A percentile compares a stretch with the other conserved stretches of the same genome.
Evolutionary conservation across 2,888 invertebrate species (phyloP).

Genomic region (Hirtodrosophila duncani): DNA sequence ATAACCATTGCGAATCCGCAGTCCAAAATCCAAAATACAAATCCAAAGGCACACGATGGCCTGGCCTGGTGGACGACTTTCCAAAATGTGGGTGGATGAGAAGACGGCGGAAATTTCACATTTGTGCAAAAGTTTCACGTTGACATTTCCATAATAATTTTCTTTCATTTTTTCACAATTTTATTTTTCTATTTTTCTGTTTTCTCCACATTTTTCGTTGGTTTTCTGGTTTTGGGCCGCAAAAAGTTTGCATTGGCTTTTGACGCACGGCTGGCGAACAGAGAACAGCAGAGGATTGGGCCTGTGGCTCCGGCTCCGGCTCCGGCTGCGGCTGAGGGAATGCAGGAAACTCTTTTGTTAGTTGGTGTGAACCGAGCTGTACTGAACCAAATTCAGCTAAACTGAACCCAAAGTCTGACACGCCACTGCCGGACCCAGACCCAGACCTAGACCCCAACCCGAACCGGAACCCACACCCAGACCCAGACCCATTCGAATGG

Average conservation of each 20-base stretch:
- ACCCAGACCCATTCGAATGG: too few species aligned
- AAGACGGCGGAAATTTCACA: constrained; percentile 42
- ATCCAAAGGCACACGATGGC: too few species aligned
- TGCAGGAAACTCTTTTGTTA: constrained; percentile 21
- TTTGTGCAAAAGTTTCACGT: constrained; percentile 67
- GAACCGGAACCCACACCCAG: too few species aligned
- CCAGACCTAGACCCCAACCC: too few species aligned
- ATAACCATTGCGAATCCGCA: too few species aligned
- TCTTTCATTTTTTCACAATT: constrained; percentile 38
- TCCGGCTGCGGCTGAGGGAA: background rate
- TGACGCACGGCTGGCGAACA: constrained; percentile 63
- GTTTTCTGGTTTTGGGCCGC: constrained; percentile 10
- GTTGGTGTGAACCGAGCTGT: too few species aligned
- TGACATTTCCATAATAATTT: constrained; percentile 72
- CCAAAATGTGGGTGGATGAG: background rate
- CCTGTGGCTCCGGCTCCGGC: background rate
- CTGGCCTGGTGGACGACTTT: too few species aligned
- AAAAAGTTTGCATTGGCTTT: constrained; percentile 64
- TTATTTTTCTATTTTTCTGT: constrained; percentile 1
- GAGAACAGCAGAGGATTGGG: constrained; percentile 17
- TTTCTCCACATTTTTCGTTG: constrained; percentile 9
- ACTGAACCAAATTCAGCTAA: too few species aligned
- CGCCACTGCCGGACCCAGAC: too few species aligned
- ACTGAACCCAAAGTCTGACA: too few species aligned
- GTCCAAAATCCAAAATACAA: too few species aligned